Evolutionary conservation across 35 echinoderm and acorn worm genomes (phyloP).

Genomic region (Acanthaster planci): DNA sequence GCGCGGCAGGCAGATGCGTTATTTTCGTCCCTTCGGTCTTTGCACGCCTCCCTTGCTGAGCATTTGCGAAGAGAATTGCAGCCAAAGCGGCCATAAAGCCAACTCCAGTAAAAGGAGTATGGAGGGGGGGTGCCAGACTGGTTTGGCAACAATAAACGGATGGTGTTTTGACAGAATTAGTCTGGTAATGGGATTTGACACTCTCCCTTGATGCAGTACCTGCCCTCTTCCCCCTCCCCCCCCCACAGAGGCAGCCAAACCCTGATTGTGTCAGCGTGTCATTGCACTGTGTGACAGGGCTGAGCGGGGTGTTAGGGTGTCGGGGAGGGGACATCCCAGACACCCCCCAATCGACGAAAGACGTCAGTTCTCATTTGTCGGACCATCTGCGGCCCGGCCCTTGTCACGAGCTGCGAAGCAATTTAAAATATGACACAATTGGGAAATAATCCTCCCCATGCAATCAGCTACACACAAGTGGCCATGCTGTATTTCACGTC

Average conservation of each 20-base stretch:
- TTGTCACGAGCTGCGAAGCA: slow-evolving; percentile 5
- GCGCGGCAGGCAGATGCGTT: too few species aligned
- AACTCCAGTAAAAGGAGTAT: too few species aligned
- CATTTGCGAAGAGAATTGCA: too few species aligned
- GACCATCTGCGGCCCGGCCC: slow-evolving; percentile 23
- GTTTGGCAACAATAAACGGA: background rate
- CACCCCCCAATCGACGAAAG: background rate
- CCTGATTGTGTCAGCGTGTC: slow-evolving; percentile 17
- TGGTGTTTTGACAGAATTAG: background rate
- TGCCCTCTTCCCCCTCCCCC: too few species aligned
- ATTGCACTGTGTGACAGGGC: slow-evolving; percentile 12
- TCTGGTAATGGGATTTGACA: slow-evolving; percentile 5
- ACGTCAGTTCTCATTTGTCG: slow-evolving; percentile 23
- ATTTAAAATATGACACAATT: background rate
- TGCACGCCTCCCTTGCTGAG: too few species aligned
- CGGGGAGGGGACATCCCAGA: background rate
- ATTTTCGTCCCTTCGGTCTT: too few species aligned
- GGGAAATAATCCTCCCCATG: background rate
- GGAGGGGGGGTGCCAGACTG: too few species aligned
- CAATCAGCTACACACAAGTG: too few species aligned
- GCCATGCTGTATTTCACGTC: too few species aligned
- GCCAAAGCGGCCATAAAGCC: too few species aligned
- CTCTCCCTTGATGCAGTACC: background rate
- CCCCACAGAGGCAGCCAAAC: background rate
- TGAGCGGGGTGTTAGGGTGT: background rate